phyloP scores from a whole-genome alignment of 1,140 invertebrate genomes.

The Orius laevigatus region DNA sequence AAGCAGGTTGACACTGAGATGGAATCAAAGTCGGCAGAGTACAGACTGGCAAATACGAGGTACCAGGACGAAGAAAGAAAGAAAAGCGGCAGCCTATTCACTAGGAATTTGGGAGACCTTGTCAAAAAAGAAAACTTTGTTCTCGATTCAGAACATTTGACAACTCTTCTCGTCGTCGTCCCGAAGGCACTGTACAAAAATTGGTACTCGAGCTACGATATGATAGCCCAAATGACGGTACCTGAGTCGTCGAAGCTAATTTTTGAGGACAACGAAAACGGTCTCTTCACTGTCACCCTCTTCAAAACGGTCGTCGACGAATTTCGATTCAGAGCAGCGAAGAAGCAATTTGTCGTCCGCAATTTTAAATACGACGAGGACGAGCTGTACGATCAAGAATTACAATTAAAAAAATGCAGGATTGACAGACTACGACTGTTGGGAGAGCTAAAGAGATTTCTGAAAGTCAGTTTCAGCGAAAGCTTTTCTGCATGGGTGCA shows the following conservation, averaged over 20 bases:
- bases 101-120: constrained; percentile 87
- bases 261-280: constrained; percentile 81
- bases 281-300: constrained; percentile 85
- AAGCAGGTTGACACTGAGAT: constrained; percentile 93
- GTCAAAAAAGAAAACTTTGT: constrained; percentile 99
- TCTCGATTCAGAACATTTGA: constrained; percentile 91
- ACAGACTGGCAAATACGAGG: constrained; percentile 91
- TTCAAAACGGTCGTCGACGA: constrained; percentile 85
- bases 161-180: constrained; percentile 90
- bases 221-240: constrained; percentile 91
- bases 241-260: constrained; percentile 85
- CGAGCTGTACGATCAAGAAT: constrained; percentile 85
- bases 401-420: constrained; percentile 87
- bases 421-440: constrained; percentile 71
- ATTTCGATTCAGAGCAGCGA: constrained; percentile 88
- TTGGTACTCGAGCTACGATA: constrained; percentile 85
- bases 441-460: no score
- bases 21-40: constrained; percentile 83
- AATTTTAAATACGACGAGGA: constrained; percentile 97
- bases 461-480: constrained; percentile 98
- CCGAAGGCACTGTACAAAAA: constrained; percentile 76
- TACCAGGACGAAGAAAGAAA: constrained; percentile 85
- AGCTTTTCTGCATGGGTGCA: constrained; percentile 97
- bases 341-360: constrained; percentile 86
- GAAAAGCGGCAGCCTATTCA: constrained; percentile 92